Evolutionary conservation across 1,140 invertebrate species (phyloP), one percentile per base, ranked within the genome.

Genomic region (Hyposmocoma kahamanoa): DNA sequence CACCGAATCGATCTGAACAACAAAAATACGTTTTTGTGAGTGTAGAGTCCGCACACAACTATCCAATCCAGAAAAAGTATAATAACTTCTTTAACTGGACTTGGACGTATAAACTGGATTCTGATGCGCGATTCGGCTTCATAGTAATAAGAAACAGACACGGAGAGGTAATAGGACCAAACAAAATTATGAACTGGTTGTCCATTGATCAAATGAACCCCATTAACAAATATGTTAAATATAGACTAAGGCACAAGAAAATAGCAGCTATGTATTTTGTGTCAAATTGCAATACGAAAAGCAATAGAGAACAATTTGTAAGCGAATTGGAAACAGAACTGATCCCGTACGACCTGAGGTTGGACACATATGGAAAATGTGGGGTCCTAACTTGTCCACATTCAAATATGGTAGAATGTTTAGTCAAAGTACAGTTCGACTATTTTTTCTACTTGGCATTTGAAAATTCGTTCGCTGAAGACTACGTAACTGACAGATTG

Each of bases 361-460:
- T 94, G 1, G 90, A 93, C 65, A 81, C 91, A 20, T 93, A 88
- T 59, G 93, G 93, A 13, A 56, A 28, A 0, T 94, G 92, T 67
- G 86, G 87, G 2, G 48, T 34, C 9, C 21, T 59, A 0, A 24
- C 36, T 1, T 87, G 84, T 52, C 22, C 52, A 0, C 42, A 21
- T 10, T 36, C 65, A 15, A n/a, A n/a, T n/a, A 3, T 11, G 34
- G 47, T 63, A 0, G 56, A 74, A 13, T 88, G 86, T 36, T 87
- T 81, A 42, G 45, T 59, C 3, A 59, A 62, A 10, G 36, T 89
- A 3, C 50, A 65, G 9, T 69, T 81, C 0, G 44, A 79, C 9
- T 92, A 91, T 67, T 88, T 87, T 50, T 92, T 91, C 55, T 92
- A 92, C 64, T 63, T 92, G 43, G 82, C 91, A 0, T 91, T 92